Base-by-base conservation (phyloP, 2,888 invertebrate genomes). In the Xanthia togata region DNA sequence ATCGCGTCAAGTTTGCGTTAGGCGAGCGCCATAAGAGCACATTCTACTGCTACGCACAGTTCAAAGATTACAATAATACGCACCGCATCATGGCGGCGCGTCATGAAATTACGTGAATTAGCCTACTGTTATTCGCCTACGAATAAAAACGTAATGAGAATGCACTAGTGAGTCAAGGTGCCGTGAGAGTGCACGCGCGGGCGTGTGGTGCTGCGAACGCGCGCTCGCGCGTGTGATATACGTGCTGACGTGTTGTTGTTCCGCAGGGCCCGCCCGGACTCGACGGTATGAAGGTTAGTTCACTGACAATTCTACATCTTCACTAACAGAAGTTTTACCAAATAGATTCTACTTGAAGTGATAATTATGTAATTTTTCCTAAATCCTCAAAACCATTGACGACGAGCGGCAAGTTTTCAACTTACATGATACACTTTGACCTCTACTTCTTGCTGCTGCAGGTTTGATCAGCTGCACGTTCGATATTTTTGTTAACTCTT, bases 281-380 rank as follows among this genome's bases (percentile, higher is more conserved):
- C 95, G 99, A 99, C 97, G 99, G 99, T 95, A 99, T 99, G 98
- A 99, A 99, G 98, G 99, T 99, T 97, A 97, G 98, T 96, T 59
- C 62, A 47, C 47, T 55, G 11, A 20, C 23, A n/a, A 64, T 63
- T 44, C 38, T 44, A 35, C 14, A n/a, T 20, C n/a, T 55, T 64
- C 47, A 50, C 47, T 38, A 14, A 44, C 50, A n/a, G 0, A 17
- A 11, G 12, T 38, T 26, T 41, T 8, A 9, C 26, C 23, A 35
- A 67, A 62, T 12, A 35, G 23, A 44, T 35, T 53, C 2, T 20
- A 31, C 2, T 20, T 35, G 17, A 71, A 47, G 53, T 38, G 26
- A 23, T 20, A 69, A 53, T 17, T 31, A 14, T 11, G 23, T 14
- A 8, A 35, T 44, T 35, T 60, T 20, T 31, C 23, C 8, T 23